Evolutionary conservation across 2,113 vertebrate species (phyloP).

Genomic region (Machaerirhynchus nigripectus): DNA sequence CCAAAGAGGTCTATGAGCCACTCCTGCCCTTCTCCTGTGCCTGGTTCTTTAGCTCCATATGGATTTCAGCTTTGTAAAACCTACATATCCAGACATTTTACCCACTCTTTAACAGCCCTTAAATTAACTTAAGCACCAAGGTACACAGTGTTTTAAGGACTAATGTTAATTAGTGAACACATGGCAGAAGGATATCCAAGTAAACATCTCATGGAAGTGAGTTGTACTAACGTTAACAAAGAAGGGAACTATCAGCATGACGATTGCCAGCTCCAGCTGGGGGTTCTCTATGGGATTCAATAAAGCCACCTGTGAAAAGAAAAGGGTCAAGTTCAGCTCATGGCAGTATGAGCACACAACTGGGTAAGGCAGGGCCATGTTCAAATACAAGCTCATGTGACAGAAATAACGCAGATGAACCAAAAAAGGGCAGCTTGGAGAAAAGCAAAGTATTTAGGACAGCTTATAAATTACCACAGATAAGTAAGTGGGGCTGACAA

Average conservation of each 20-base stretch:
- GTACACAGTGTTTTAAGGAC: neutral
- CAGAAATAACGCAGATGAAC: neutral
- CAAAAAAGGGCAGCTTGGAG: neutral
- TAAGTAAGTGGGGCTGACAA: neutral
- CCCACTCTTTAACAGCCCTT: neutral
- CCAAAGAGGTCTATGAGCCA: neutral
- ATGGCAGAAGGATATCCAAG: neutral
- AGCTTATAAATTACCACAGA: neutral
- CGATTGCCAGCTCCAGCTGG: slow-evolving; percentile 91
- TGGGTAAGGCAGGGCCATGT: neutral
- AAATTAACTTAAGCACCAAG: neutral
- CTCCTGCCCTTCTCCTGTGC: neutral
- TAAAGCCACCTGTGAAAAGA: slow-evolving; percentile 84
- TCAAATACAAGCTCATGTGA: neutral
- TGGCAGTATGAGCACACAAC: neutral
- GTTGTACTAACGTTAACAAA: slow-evolving; percentile 91
- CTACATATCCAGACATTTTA: neutral
- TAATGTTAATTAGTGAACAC: neutral
- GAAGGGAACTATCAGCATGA: slow-evolving; percentile 98
- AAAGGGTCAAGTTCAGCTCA: slow-evolving; percentile 36
- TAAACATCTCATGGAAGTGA: neutral
- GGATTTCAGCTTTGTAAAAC: neutral
- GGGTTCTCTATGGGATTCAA: slow-evolving; percentile 91
- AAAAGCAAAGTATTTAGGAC: neutral
- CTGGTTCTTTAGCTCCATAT: neutral